Evolutionary conservation across 2,113 vertebrate species (phyloP), one percentile per base, ranked within the genome.

Genomic region (Pteropus alecto): DNA sequence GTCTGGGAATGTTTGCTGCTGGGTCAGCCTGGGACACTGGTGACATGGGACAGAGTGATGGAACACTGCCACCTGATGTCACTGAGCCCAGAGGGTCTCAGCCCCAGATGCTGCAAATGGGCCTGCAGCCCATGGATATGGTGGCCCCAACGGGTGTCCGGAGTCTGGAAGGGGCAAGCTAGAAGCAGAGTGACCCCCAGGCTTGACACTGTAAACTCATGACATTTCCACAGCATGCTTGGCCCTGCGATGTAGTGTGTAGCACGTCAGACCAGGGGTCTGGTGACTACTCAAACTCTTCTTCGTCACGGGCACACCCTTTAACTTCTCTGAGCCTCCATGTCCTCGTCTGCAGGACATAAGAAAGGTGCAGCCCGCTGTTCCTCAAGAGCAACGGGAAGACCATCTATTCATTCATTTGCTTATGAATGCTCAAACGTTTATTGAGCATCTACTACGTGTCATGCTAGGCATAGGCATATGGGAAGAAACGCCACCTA

Each of bases 381-480:
- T 14, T 21, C 56, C 46, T n/a, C n/a, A 7, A 18, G 46, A 4
- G 6, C 1, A 14, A 38, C 16, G 12, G 35, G n/a, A 65, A 83
- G 76, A 38, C 28, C 33, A 0, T 30, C 26, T 63, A 2, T 16
- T 43, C 70, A 8, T 24, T 79, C 19, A 54, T 26, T 54, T 63
- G 51, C 46, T 76, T 65, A 51, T 38, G 38, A 38, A 38, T 38
- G 38, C 38, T 38, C 16, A n/a, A 30, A 28, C 2, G 33, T 70
- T 28, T 18, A 21, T 13, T 5, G 90, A 24, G 58, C 12, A n/a
- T 0, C 76, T 79, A 2, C 33, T 7, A 2, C 3, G 48, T 4
- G 10, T 6, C 3, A 6, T 21, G 8, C 22, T 51, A 0, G 0
- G 26, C 21, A 61, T 14, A 61, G 19, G 46, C 7, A 22, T 68